These are phyloP conservation scores for Rhombomys opimus DNA, from an alignment of 2,113 vertebrate genomes.

Conservation along the genomic window DNA sequence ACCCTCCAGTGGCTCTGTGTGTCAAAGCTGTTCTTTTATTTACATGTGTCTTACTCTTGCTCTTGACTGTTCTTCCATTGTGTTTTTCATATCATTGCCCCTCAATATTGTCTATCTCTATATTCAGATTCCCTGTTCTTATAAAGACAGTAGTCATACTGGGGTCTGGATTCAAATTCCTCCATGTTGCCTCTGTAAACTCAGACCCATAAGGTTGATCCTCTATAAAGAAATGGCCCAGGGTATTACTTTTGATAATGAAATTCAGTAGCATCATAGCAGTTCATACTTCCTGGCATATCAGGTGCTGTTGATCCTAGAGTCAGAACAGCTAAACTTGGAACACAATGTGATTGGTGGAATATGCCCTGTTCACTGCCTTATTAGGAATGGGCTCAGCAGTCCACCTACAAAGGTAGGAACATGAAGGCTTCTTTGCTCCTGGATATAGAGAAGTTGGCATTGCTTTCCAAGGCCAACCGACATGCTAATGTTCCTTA, in stretches of 20 bases:
- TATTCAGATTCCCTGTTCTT: background rate
- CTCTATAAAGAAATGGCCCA: background rate
- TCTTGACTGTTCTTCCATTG: rapidly evolving
- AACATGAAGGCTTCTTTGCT: background rate
- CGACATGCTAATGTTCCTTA: background rate
- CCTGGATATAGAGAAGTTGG: background rate
- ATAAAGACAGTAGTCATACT: background rate
- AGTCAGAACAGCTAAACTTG: background rate
- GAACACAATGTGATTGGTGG: no score
- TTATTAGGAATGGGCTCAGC: background rate
- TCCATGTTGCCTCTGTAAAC: no score
- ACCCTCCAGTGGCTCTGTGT: rapidly evolving
- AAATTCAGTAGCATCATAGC: background rate
- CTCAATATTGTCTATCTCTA: background rate
- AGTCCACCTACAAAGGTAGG: background rate
- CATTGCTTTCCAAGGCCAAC: background rate
- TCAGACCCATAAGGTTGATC: no score
- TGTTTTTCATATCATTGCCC: no score
- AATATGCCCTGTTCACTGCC: background rate
- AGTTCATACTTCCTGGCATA: background rate
- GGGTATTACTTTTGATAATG: background rate
- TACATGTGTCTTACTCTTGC: rapidly evolving
- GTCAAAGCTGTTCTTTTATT: background rate
- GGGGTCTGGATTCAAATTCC: background rate
- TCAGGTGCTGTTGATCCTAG: background rate